These are phyloP conservation scores for Crossaster papposus DNA, from an alignment of 53 echinoderm and acorn worm genomes.

Conservation along the genomic window DNA sequence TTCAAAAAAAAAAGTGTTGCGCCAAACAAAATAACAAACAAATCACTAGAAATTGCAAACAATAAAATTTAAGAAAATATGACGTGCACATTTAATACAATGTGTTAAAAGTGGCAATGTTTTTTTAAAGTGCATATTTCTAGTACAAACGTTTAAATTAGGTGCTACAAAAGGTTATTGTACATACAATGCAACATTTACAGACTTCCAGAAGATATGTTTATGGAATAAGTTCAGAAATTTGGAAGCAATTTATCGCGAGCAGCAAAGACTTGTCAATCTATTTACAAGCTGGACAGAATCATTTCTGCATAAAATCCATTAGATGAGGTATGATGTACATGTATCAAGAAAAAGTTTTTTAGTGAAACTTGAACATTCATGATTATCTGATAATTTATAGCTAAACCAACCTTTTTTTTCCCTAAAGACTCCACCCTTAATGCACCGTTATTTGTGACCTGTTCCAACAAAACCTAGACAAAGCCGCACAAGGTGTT, in stretches of 20 bases:
- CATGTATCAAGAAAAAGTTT: neutral
- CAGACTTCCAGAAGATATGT: neutral
- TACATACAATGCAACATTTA: constrained; percentile 10
- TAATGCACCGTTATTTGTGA: too few relatives aligned
- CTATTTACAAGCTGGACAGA: constrained; percentile 47
- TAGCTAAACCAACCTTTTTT: too few relatives aligned
- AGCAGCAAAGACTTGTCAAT: neutral
- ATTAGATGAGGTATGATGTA: neutral
- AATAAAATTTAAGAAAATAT: too few relatives aligned
- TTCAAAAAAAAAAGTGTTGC: neutral
- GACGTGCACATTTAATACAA: neutral
- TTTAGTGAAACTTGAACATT: neutral
- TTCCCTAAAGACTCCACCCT: too few relatives aligned
- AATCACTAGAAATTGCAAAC: neutral
- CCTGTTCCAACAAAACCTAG: too few relatives aligned
- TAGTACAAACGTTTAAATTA: neutral
- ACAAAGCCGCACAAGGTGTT: too few relatives aligned
- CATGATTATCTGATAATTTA: too few relatives aligned
- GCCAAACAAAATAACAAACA: neutral
- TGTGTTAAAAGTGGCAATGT: neutral
- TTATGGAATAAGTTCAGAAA: neutral
- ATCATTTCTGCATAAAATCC: neutral
- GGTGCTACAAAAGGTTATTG: constrained; percentile 1
- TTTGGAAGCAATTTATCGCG: neutral
- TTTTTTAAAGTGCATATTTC: neutral